Conservation (phyloP, 2,113 vertebrate genomes). For the Proteles cristata region DNA sequence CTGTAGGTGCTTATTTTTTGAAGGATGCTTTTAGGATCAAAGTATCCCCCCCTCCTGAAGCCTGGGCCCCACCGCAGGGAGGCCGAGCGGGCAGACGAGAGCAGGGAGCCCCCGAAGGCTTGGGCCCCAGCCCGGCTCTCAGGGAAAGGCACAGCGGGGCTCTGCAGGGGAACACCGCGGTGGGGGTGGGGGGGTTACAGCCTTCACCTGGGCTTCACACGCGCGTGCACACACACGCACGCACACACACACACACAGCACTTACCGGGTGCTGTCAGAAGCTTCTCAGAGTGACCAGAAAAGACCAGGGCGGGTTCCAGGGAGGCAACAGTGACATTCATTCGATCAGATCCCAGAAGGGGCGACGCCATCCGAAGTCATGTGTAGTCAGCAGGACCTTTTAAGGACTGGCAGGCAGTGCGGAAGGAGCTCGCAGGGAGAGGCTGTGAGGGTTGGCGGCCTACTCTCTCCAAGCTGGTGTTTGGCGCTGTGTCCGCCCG, state of each 20-base stretch:
- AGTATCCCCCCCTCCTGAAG: neutral
- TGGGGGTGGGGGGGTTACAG: neutral
- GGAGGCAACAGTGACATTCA: neutral
- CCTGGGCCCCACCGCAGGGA: neutral
- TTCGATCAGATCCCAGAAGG: neutral
- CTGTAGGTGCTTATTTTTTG: conserved; percentile 50
- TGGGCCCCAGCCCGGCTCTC: neutral
- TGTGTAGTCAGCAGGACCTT: neutral
- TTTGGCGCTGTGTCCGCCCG: conserved; percentile 72
- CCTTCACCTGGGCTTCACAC: neutral
- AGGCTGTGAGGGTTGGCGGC: neutral
- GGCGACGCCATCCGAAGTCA: neutral
- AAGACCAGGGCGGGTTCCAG: neutral
- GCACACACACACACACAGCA: neutral
- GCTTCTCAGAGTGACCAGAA: neutral
- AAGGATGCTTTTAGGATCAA: conserved; percentile 41
- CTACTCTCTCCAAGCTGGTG: conserved; percentile 35
- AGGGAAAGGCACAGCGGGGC: too few species aligned
- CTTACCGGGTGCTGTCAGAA: neutral
- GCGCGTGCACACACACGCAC: too few species aligned
- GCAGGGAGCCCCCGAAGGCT: neutral
- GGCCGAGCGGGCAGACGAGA: neutral
- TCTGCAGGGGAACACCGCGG: neutral
- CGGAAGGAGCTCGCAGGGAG: neutral
- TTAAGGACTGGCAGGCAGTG: neutral